Conservation (phyloP, 2,888 invertebrate genomes). For the Ichneumoninae sp. region DNA sequence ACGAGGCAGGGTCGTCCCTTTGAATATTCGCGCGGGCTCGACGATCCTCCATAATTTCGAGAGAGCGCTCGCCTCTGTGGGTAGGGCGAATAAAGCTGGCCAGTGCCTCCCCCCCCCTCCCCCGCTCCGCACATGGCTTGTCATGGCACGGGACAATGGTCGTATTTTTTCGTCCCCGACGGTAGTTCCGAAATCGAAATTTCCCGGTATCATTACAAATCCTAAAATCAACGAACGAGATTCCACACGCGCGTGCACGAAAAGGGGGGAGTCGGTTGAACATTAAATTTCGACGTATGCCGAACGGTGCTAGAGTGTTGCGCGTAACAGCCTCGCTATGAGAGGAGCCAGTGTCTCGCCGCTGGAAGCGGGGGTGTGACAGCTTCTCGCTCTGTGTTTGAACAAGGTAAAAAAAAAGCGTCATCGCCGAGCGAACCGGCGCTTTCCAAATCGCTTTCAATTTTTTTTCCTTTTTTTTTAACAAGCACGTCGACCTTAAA, state of each 20-base stretch:
- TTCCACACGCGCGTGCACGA: neutral
- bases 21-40: neutral
- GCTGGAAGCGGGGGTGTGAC: constrained; percentile 71
- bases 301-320: too few relatives aligned
- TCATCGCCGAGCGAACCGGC: constrained; percentile 43
- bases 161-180: constrained; percentile 19
- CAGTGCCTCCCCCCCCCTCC: neutral
- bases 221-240: neutral
- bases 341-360: constrained; percentile 47
- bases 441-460: constrained; percentile 63
- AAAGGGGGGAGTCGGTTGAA: neutral
- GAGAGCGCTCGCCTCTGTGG: constrained; percentile 54
- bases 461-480: constrained; percentile 9
- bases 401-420: constrained; percentile 42
- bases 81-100: constrained; percentile 47
- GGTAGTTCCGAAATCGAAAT: neutral
- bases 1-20: neutral
- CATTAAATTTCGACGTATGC: constrained; percentile 20
- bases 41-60: constrained; percentile 7
- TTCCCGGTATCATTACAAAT: neutral
- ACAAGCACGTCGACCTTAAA: too few relatives aligned
- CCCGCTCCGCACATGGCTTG: constrained; percentile 47
- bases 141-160: constrained; percentile 54
- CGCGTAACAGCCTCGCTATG: constrained; percentile 8
- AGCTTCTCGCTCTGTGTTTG: constrained; percentile 55